These are phyloP conservation scores for Spilogale gracilis DNA, from an alignment of 2,113 vertebrate species.

Conservation along the genomic window DNA sequence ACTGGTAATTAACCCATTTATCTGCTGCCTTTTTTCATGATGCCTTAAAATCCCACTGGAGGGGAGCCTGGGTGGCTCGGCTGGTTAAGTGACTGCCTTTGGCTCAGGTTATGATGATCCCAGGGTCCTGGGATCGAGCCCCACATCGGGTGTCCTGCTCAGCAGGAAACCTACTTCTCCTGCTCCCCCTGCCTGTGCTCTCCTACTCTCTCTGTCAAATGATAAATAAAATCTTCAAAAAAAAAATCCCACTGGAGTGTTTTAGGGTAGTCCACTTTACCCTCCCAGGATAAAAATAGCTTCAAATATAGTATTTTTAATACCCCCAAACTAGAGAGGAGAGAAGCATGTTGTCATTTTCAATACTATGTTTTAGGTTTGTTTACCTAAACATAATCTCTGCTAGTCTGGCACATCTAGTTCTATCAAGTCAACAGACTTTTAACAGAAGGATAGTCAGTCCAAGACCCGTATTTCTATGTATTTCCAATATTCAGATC, in stretches of 20 bases:
- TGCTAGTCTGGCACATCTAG: neutral
- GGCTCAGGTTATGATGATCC: no score
- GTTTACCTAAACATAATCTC: neutral
- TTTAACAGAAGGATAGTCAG: neutral
- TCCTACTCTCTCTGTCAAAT: no score
- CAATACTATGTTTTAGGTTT: neutral
- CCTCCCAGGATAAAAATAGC: slow-evolving; percentile 4
- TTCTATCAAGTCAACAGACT: neutral
- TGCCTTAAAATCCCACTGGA: neutral
- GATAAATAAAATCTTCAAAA: no score
- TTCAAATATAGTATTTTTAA: neutral
- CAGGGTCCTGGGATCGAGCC: no score
- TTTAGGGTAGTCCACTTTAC: neutral
- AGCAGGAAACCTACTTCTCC: no score
- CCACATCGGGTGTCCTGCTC: no score
- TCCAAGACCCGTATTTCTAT: neutral
- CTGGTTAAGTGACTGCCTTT: no score
- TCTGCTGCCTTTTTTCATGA: neutral
- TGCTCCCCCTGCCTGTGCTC: no score
- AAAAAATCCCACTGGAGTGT: neutral
- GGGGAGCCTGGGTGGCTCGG: no score
- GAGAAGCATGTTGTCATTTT: neutral
- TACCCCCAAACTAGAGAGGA: neutral
- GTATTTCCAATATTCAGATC: neutral
- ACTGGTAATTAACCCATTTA: neutral